Evolutionary conservation across 2,888 invertebrate genomes (phyloP), one percentile per base, ranked within the genome.

Genomic region (Drosophila nr. perissopoda): DNA sequence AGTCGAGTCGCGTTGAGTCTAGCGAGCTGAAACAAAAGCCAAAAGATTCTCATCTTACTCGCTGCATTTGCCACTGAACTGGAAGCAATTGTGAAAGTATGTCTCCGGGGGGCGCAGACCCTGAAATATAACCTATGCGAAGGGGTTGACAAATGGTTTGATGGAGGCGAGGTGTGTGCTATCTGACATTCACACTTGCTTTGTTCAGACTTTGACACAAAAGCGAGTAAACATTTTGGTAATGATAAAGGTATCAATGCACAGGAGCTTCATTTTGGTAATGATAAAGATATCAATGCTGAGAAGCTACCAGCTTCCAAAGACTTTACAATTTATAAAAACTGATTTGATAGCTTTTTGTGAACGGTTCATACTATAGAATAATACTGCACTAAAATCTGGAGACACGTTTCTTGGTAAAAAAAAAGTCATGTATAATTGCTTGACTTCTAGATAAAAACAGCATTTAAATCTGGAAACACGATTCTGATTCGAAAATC

Each of bases 41-140:
- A 52, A 64, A 34, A 67, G 74, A 81, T 74, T 68, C 76, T 67
- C 72, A 78, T 64, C 83, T 72, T 66, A 66, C 42, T 8, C 56
- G 31, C 38, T 60, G 58, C 48, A 59, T 42, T 65, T 48, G 57
- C 36, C 81, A 74, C 31, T 72, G 67, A 81, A 62, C 63, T 77
- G 79, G 74, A 84, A 77, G 65, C 63, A 70, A 73, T 72, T 66
- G 16, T 25, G 49, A 56, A 70, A 54, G 13, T 29, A 53, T 13
- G 40, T 21, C 29, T 13, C 4, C 5, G 25, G 16, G 25, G 25
- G 16, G 27, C n/a, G n/a, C n/a, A 21, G 10, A 2, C 4, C 21
- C 5, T 49, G 51, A 29, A 25, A n/a, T 27, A 31, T n/a, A 38
- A 49, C 65, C 62, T 69, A 57, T 31, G 31, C 49, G 33, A 72